Percentiles rank a stretch among this genome's conserved stretches.
These are phyloP conservation scores for Nomada lathburiana DNA, from an alignment of 2,888 invertebrate genomes.

Conservation along the genomic window DNA sequence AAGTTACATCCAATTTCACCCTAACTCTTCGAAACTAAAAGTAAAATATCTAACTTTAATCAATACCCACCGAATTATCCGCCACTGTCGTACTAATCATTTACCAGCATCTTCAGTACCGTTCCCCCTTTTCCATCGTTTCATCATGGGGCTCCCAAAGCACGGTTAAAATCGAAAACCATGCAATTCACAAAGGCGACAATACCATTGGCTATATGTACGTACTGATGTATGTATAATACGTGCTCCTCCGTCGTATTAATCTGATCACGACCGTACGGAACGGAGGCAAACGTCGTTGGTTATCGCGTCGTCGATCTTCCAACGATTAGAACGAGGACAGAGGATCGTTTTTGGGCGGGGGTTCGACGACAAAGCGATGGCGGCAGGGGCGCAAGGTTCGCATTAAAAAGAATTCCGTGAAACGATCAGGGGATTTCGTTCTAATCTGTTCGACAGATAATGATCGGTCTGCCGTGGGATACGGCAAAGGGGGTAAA, in stretches of 20 bases:
- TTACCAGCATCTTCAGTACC: background rate
- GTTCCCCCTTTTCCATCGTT: background rate
- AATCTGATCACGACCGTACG: background rate
- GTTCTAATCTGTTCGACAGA: conserved; percentile 66
- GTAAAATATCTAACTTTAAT: no score
- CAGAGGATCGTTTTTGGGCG: background rate
- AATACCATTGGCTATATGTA: background rate
- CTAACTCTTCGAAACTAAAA: no score
- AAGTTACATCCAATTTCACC: no score
- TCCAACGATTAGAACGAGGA: background rate
- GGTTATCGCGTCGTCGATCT: conserved; percentile 9
- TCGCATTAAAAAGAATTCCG: conserved; percentile 43
- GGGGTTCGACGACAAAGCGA: background rate
- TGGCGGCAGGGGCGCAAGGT: background rate
- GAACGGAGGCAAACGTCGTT: conserved; percentile 13
- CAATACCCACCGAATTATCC: no score
- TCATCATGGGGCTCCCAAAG: background rate
- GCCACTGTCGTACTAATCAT: no score
- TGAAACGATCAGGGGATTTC: conserved; percentile 64
- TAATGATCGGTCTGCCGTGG: conserved; percentile 66
- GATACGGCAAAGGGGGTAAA: conserved; percentile 48
- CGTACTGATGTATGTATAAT: background rate
- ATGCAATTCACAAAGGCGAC: background rate
- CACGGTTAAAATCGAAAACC: conserved; percentile 4
- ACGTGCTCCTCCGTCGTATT: background rate